phyloP scores from a whole-genome alignment of 2,113 vertebrate species.

The Fukomys damarensis region DNA sequence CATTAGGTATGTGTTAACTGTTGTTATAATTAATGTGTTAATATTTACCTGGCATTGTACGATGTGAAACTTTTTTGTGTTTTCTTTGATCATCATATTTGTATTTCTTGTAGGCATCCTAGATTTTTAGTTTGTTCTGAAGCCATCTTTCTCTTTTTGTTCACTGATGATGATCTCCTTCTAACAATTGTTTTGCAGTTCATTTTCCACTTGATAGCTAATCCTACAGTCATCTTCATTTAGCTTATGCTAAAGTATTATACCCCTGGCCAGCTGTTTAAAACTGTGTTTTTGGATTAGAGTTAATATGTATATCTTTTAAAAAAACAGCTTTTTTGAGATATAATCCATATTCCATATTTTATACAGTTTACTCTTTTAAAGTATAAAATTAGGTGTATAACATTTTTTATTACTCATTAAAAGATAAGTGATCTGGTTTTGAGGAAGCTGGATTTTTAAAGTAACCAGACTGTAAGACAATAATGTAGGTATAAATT shows the following conservation, averaged over 20 bases:
- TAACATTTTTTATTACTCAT: background rate
- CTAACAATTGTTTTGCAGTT: background rate
- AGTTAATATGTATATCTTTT: background rate
- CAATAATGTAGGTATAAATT: background rate
- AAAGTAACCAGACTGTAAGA: background rate
- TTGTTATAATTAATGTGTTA: background rate
- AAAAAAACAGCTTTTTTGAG: background rate
- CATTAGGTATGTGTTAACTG: background rate
- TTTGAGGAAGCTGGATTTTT: background rate
- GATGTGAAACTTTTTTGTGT: background rate
- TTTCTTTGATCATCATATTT: background rate
- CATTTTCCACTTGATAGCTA: background rate
- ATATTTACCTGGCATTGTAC: background rate
- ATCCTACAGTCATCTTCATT: background rate
- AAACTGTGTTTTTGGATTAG: background rate
- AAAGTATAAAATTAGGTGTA: background rate
- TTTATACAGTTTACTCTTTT: background rate
- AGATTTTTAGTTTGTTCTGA: background rate
- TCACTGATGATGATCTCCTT: background rate
- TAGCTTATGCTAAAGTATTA: background rate
- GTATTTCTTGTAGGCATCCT: background rate
- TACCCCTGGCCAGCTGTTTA: background rate
- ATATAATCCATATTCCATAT: background rate
- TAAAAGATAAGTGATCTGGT: background rate
- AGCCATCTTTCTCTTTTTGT: background rate